Conservation (phyloP, 2,113 vertebrate genomes). For the Raja brachyura region DNA sequence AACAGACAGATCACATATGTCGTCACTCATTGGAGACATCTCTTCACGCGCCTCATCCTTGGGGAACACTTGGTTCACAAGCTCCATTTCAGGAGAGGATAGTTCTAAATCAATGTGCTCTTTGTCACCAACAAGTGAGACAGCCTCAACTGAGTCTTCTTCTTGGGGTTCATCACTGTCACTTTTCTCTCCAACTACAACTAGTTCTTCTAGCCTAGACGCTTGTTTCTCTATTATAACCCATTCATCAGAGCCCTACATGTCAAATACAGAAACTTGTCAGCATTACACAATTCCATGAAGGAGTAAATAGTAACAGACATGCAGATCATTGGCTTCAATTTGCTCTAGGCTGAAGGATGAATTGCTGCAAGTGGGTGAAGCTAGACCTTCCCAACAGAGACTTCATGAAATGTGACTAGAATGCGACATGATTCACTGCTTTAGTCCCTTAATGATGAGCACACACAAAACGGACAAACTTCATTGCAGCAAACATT, state of each 20-base stretch:
- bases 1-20: not conserved
- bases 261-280: slow-evolving; percentile 58
- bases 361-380: not conserved
- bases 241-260: slow-evolving; percentile 97
- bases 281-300: slow-evolving; percentile 25
- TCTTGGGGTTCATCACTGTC: slow-evolving; percentile 54
- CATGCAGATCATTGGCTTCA: slow-evolving; percentile 15
- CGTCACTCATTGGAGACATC: not conserved
- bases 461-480: not conserved
- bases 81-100: slow-evolving; percentile 20
- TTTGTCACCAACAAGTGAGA: slow-evolving; percentile 41
- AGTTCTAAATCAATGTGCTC: not conserved
- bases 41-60: not conserved
- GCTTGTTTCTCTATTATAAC: slow-evolving; percentile 95
- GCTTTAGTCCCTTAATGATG: not conserved
- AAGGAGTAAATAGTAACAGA: not conserved
- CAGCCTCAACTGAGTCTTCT: slow-evolving; percentile 52
- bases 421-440: not conserved
- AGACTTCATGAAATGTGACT: not conserved
- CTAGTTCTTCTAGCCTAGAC: slow-evolving; percentile 70
- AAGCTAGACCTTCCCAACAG: not conserved
- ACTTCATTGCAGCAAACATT: not conserved
- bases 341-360: not conserved
- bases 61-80: not conserved
- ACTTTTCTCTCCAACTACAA: slow-evolving; percentile 53